Evolutionary conservation across 2,888 invertebrate species (phyloP).

Genomic region (Carterocephalus palaemon): DNA sequence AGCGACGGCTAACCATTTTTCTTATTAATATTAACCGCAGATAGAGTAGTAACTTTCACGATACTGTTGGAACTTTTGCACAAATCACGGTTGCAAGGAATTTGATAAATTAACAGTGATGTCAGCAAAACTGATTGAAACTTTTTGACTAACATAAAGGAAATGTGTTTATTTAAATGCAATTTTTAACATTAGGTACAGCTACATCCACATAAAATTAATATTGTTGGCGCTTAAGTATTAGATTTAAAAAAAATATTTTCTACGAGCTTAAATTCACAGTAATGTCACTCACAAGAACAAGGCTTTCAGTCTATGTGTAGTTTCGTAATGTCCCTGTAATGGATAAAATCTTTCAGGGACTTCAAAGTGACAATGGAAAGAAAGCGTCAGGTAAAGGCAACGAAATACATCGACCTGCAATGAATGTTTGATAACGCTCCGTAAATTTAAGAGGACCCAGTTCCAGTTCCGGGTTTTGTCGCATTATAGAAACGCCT

Average conservation of each 20-base stretch:
- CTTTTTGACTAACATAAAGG: too few relatives aligned
- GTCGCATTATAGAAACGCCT: constrained; percentile 61
- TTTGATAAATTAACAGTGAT: constrained; percentile 61
- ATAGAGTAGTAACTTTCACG: constrained; percentile 50
- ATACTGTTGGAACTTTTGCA: constrained; percentile 56
- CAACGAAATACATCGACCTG: constrained; percentile 38
- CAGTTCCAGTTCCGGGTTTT: constrained; percentile 51
- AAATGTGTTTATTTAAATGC: neutral
- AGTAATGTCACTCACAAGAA: too few relatives aligned
- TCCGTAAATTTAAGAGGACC: constrained; percentile 61
- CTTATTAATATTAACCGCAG: constrained; percentile 49
- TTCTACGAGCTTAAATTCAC: neutral
- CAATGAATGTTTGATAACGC: constrained; percentile 60
- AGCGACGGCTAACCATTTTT: constrained; percentile 55
- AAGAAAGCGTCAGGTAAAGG: constrained; percentile 26
- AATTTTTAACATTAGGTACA: neutral
- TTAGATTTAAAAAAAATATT: neutral
- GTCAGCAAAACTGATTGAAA: constrained; percentile 28
- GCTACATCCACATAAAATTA: neutral
- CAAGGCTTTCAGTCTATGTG: too few relatives aligned
- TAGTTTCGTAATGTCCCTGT: too few relatives aligned
- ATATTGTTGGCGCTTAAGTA: too few relatives aligned
- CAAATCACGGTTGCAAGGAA: constrained; percentile 53
- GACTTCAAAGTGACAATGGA: constrained; percentile 20
- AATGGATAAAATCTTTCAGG: too few relatives aligned